These are phyloP conservation scores for Rutpela maculata DNA, from an alignment of 2,888 invertebrate species.

Conservation along the genomic window DNA sequence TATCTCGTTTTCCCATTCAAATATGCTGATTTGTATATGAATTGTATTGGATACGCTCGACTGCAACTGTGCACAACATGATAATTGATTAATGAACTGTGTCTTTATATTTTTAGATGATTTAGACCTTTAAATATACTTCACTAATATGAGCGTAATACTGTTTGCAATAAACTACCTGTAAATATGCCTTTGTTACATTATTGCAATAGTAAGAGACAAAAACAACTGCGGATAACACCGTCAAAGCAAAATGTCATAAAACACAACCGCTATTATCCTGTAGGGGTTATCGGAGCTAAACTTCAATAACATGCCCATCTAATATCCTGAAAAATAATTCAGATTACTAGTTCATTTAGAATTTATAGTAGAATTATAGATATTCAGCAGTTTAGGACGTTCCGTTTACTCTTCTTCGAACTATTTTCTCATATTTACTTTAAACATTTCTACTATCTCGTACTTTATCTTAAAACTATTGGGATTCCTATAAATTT, in stretches of 20 bases:
- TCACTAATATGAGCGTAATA: too few relatives aligned
- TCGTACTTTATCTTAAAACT: too few relatives aligned
- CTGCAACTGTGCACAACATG: too few relatives aligned
- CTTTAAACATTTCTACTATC: not conserved
- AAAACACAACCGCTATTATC: not conserved
- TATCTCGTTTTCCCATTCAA: too few relatives aligned
- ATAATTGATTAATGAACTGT: too few relatives aligned
- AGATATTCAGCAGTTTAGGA: not conserved
- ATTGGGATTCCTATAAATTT: too few relatives aligned
- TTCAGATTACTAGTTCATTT: not conserved
- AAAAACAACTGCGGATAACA: not conserved
- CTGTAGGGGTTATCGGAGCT: constrained; percentile 13
- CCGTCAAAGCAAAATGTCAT: not conserved
- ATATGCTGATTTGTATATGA: too few relatives aligned
- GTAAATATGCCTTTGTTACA: not conserved
- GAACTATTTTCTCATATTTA: too few relatives aligned
- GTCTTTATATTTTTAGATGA: too few relatives aligned
- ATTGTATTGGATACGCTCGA: too few relatives aligned
- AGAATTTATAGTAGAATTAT: not conserved
- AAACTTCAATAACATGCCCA: not conserved
- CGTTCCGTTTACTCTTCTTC: too few relatives aligned
- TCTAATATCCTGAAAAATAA: not conserved
- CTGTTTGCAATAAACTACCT: not conserved
- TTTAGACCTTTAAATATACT: too few relatives aligned
- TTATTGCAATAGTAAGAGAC: not conserved